Conservation (phyloP, 2,113 vertebrate species). For the Cephalopholis sonnerati region DNA sequence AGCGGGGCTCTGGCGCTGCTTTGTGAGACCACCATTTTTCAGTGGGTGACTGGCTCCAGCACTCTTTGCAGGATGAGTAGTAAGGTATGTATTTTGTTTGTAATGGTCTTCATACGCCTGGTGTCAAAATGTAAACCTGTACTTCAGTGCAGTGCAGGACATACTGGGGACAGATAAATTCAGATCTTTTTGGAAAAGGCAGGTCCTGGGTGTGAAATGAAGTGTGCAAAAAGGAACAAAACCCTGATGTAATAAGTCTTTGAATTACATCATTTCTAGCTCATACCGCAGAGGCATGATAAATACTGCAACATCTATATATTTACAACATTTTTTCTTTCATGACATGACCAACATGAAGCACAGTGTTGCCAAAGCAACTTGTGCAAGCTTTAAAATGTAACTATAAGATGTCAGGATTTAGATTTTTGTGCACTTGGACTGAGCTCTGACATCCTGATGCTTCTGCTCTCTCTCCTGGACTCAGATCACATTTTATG, state of each 20-base stretch:
- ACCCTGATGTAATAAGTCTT: neutral
- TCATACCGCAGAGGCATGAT: neutral
- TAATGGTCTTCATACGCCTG: neutral
- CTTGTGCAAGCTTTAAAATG: neutral
- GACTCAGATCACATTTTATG: constrained; percentile 81
- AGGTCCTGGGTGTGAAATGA: no score
- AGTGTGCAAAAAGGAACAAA: neutral
- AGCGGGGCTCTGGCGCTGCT: constrained; percentile 49
- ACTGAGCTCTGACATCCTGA: neutral
- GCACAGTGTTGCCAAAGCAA: no score
- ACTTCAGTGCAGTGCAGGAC: neutral
- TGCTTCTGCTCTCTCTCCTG: constrained; percentile 26
- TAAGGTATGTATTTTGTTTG: constrained; percentile 70
- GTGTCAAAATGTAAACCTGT: neutral
- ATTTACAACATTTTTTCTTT: neutral
- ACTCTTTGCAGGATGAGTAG: constrained; percentile 74
- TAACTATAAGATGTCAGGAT: neutral
- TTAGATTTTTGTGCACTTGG: no score
- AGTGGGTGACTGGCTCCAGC: constrained; percentile 52
- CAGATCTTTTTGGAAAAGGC: neutral
- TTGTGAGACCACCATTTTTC: constrained; percentile 64
- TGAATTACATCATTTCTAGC: neutral
- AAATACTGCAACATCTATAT: neutral
- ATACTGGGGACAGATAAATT: neutral
- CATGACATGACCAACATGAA: no score